phyloP scores from a whole-genome alignment of 1,140 invertebrate genomes.

The Atta cephalotes region DNA sequence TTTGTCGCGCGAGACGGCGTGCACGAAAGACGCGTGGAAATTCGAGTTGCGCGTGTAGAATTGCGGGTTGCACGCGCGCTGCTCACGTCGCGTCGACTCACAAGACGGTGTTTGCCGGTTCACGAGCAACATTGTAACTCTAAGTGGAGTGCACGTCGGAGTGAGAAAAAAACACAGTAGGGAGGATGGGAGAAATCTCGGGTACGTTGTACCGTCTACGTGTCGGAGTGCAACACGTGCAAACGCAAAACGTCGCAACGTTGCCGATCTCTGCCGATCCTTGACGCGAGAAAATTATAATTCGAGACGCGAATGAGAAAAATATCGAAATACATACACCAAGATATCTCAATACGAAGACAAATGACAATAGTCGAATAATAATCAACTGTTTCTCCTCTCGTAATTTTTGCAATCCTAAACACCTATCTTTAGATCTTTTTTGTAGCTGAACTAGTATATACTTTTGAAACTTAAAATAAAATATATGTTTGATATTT shows the following conservation, averaged over 20 bases:
- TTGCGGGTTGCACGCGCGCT: slow-evolving; percentile 63
- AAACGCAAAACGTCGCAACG: slow-evolving; percentile 27
- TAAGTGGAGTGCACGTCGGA: slow-evolving; percentile 65
- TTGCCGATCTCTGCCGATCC: slow-evolving; percentile 3
- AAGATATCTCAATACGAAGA: neutral
- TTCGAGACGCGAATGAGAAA: neutral
- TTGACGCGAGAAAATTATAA: neutral
- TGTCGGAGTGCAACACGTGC: slow-evolving; percentile 49
- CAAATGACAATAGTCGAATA: neutral
- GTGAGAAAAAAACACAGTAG: neutral
- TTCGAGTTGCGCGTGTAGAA: slow-evolving; percentile 71
- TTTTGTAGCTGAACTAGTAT: too few species aligned
- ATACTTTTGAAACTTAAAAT: too few species aligned
- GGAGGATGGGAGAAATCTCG: neutral
- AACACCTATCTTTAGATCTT: neutral
- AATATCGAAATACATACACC: neutral
- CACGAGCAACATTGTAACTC: slow-evolving; percentile 73
- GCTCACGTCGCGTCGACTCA: slow-evolving; percentile 35
- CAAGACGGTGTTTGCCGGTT: slow-evolving; percentile 69
- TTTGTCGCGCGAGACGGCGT: slow-evolving; percentile 63
- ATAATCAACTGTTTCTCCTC: neutral
- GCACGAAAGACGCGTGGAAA: slow-evolving; percentile 68
- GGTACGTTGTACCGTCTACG: slow-evolving; percentile 70
- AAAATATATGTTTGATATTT: too few species aligned
- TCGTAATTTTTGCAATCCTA: neutral